Evolutionary conservation across 2,888 invertebrate species (phyloP).

Genomic region (Tipula vernalis): DNA sequence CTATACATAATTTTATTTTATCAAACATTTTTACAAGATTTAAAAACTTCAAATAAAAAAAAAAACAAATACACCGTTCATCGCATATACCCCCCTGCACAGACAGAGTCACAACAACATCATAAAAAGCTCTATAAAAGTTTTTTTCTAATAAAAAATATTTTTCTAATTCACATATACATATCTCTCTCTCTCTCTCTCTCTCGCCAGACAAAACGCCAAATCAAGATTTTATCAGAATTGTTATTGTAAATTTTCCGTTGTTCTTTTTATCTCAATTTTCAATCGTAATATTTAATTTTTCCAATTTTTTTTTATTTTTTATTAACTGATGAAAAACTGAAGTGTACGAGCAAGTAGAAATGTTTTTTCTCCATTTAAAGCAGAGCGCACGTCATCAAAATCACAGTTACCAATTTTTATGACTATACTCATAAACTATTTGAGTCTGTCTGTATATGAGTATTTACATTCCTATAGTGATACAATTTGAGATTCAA

Average conservation of each 20-base stretch:
- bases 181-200: no score
- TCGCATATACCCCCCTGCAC: background rate
- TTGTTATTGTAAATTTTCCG: background rate
- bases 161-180: no score
- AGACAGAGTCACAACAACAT: background rate
- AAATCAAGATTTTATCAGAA: background rate
- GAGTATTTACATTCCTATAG: background rate
- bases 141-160: no score
- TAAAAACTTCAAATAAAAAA: background rate
- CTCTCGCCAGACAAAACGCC: background rate
- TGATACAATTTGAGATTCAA: background rate
- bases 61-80: background rate
- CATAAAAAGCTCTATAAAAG: background rate
- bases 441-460: background rate
- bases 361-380: background rate
- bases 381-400: background rate
- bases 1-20: background rate
- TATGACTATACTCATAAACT: background rate
- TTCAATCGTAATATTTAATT: background rate
- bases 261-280: background rate
- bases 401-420: background rate
- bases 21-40: background rate
- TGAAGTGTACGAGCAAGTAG: background rate
- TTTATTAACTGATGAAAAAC: background rate
- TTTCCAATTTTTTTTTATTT: background rate